Conservation (phyloP, 2,888 invertebrate genomes). For the Plebejus argus region DNA sequence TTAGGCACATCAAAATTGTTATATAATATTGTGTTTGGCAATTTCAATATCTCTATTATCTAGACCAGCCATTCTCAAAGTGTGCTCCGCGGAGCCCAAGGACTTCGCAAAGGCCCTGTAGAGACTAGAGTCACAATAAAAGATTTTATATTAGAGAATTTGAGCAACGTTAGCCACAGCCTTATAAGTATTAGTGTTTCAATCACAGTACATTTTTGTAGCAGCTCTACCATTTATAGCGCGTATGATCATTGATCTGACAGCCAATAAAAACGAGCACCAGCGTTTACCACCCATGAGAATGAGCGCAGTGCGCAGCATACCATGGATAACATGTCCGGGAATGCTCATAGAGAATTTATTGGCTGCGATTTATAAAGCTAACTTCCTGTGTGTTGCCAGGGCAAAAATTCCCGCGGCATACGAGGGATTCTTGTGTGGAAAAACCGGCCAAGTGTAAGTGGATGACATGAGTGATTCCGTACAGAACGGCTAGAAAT, state of each 20-base stretch:
- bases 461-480: background rate
- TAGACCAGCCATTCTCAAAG: too few relatives aligned
- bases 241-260: background rate
- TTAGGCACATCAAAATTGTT: too few relatives aligned
- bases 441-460: conserved; percentile 34
- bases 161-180: background rate
- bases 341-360: conserved; percentile 29
- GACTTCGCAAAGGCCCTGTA: too few relatives aligned
- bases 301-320: conserved; percentile 12
- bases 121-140: too few relatives aligned
- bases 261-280: background rate
- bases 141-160: background rate
- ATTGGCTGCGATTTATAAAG: conserved; percentile 28
- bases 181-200: conserved; percentile 5
- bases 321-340: conserved; percentile 21
- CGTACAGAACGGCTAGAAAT: background rate
- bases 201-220: background rate
- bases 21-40: too few relatives aligned
- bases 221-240: background rate
- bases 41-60: too few relatives aligned
- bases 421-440: conserved; percentile 18
- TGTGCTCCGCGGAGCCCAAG: too few relatives aligned
- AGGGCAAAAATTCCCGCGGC: conserved; percentile 15
- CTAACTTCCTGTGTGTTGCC: conserved; percentile 28
- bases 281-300: conserved; percentile 10